These are phyloP conservation scores for Athalia circularis DNA, from an alignment of 2,888 invertebrate species.

Conservation along the genomic window DNA sequence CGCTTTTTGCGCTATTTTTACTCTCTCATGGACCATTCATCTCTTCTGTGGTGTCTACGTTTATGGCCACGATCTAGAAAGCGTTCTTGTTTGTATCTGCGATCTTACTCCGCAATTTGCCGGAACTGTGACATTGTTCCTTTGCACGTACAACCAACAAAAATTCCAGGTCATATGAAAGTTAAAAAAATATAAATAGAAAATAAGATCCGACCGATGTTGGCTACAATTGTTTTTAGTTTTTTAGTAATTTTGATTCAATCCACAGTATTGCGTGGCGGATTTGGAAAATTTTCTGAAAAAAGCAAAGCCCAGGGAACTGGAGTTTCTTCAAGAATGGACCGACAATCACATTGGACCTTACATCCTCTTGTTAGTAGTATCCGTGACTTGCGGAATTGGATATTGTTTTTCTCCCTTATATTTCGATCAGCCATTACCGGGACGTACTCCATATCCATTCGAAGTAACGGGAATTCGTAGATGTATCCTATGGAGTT, in stretches of 20 bases:
- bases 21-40: neutral
- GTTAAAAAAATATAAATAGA: too few species aligned
- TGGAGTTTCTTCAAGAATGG: constrained; percentile 11
- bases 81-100: neutral
- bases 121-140: neutral
- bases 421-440: constrained; percentile 12
- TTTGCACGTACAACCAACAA: constrained; percentile 24
- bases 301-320: neutral
- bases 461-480: constrained; percentile 15
- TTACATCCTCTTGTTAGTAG: constrained; percentile 12
- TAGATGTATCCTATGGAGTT: constrained; percentile 4
- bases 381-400: neutral
- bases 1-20: neutral
- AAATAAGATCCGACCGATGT: neutral
- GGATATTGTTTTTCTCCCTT: neutral
- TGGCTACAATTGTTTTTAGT: neutral
- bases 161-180: neutral
- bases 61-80: neutral
- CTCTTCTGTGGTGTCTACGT: constrained; percentile 7
- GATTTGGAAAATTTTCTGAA: neutral
- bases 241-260: neutral
- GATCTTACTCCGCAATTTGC: constrained; percentile 21
- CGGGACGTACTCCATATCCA: constrained; percentile 9
- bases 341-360: neutral
- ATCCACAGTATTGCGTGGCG: constrained; percentile 6